These are phyloP conservation scores for Phymorhynchus buccinoides DNA, from an alignment of 1,140 invertebrate species.

Conservation along the genomic window DNA sequence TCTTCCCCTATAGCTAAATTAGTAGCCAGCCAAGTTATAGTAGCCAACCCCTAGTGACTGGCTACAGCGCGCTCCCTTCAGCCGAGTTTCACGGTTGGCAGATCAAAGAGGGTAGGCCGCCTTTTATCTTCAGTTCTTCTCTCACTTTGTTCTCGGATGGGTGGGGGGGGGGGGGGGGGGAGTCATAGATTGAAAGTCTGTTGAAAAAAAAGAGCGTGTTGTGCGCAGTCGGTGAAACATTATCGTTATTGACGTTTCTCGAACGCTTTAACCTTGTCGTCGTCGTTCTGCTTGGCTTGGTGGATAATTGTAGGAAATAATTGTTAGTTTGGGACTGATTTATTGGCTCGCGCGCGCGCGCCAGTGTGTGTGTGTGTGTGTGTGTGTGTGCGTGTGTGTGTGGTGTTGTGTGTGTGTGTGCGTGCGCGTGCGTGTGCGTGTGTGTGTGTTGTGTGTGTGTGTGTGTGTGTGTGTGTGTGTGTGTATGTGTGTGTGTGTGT, in stretches of 20 bases:
- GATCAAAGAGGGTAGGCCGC: background rate
- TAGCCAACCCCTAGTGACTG: background rate
- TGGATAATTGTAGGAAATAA: too few species aligned
- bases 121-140: background rate
- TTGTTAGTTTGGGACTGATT: too few species aligned
- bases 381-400: too few species aligned
- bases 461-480: too few species aligned
- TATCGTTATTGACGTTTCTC: background rate
- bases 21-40: background rate
- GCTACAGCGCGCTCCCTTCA: background rate
- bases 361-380: too few species aligned
- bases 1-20: background rate
- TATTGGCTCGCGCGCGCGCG: too few species aligned
- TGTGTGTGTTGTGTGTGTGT: too few species aligned
- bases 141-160: background rate
- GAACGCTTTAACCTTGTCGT: background rate
- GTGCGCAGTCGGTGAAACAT: background rate
- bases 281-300: too few species aligned
- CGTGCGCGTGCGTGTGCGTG: too few species aligned
- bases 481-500: too few species aligned
- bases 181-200: background rate
- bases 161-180: background rate
- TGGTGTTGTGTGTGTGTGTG: too few species aligned
- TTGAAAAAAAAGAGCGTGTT: background rate
- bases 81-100: background rate